Base-by-base conservation (phyloP, 2,797 vertebrate genomes). In the Hydrophis major region DNA sequence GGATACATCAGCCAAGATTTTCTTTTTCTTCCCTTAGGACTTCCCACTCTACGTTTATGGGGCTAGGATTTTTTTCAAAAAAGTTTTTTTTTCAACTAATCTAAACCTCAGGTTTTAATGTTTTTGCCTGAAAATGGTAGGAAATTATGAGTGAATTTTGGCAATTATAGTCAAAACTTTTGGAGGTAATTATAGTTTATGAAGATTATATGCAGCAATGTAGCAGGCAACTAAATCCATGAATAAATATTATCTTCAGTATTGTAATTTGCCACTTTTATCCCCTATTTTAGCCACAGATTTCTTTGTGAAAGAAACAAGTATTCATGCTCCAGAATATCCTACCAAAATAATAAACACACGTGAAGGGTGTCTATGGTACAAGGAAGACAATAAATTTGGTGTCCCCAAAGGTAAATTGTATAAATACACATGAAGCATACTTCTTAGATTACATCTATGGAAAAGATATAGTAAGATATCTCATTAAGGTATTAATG, bases 311-410 rank as follows among this genome's bases (percentile, higher is more conserved):
- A 98, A 98, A 94, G 92, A 94, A 14, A 96, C 98, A 0, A 98
- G 98, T 96, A 97, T 97, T 66, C 96, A 97, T 0, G 97, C 98
- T 94, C 97, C 97, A 0, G 98, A 98, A 83, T 98, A 98, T 93
- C 99, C 98, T 0, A 96, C 98, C 87, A 97, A 97, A 95, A 97
- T 98, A 20, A 89, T 98, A 27, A 96, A 97, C 91, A 96, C 93
- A 6, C 95, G 96, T 7, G 96, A 97, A 22, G 98, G 98, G 89
- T 97, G 97, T 86, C 95, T 99, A 88, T 99, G 98, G 99, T 99
- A 98, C 96, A 98, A 98, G 97, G 99, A 98, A 95, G 98, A 99
- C 97, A 98, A 97, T 95, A 99, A 98, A 97, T 99, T 99, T 95
- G 98, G 98, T 96, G 98, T 98, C 94, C 98, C 98, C 22, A 98